Conservation (phyloP, 2,888 invertebrate genomes). For the Theristus sp. region DNA sequence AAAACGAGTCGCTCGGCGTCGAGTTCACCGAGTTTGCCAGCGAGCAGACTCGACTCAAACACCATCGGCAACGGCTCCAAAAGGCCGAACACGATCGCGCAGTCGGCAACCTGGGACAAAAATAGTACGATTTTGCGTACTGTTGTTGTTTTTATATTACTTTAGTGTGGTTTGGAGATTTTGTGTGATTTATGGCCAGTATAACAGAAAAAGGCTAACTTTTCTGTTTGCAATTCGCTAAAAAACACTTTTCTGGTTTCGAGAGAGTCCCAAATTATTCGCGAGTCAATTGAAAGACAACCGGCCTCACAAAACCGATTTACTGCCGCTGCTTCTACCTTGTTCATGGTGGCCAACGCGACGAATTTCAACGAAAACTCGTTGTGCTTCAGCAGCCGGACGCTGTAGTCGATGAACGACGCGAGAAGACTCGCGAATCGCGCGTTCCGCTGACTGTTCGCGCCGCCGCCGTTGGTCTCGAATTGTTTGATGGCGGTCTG, state of each 20-base stretch:
- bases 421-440: constrained; percentile 37
- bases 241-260: no score
- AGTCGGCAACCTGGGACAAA: constrained; percentile 30
- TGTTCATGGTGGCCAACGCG: constrained; percentile 43
- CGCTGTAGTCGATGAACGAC: constrained; percentile 39
- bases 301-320: no score
- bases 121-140: no score
- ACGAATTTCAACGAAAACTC: constrained; percentile 44
- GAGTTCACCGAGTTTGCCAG: background rate
- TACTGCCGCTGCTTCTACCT: constrained; percentile 22
- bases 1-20: background rate
- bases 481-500: constrained; percentile 32
- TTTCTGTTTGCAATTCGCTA: no score
- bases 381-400: constrained; percentile 40
- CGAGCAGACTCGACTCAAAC: constrained; percentile 22
- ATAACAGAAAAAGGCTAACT: no score
- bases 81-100: constrained; percentile 34
- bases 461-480: constrained; percentile 19
- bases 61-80: constrained; percentile 17
- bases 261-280: no score
- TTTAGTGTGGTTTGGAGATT: no score
- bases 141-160: no score
- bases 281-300: no score
- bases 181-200: no score
- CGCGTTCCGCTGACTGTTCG: constrained; percentile 16